A percentile compares a stretch with the other conserved stretches of the same genome.
These are phyloP conservation scores for Psylliodes chrysocephalus DNA, from an alignment of 2,888 invertebrate species.

Conservation along the genomic window DNA sequence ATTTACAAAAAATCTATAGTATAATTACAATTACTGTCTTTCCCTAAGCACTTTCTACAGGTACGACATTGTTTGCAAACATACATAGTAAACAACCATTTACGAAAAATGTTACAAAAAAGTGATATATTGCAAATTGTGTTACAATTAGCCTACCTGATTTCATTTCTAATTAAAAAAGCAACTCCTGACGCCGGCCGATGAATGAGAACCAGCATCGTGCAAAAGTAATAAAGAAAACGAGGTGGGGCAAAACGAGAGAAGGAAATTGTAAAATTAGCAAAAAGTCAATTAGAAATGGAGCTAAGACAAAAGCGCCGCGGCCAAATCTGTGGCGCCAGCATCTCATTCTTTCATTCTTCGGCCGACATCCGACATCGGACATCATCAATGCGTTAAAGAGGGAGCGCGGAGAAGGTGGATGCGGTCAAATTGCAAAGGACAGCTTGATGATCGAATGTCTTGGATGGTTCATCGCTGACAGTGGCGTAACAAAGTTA, in stretches of 20 bases:
- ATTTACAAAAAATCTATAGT: no score
- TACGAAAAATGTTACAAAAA: no score
- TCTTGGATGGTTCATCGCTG: constrained; percentile 21
- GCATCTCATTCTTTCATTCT: constrained; percentile 26
- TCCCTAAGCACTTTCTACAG: no score
- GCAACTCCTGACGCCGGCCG: neutral
- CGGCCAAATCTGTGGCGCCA: constrained; percentile 50
- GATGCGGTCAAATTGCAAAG: constrained; percentile 38
- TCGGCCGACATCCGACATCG: no score
- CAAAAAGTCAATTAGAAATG: constrained; percentile 52
- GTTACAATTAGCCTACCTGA: neutral
- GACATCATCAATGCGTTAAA: constrained; percentile 31
- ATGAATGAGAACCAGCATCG: neutral
- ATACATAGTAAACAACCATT: no score
- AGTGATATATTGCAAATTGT: no score
- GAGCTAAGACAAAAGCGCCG: constrained; percentile 50
- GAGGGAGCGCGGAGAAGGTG: constrained; percentile 10
- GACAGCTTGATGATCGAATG: constrained; percentile 29
- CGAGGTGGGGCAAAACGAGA: constrained; percentile 27
- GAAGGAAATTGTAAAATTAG: constrained; percentile 49
- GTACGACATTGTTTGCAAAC: no score
- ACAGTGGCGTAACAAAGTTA: neutral
- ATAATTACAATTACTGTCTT: no score
- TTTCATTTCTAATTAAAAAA: constrained; percentile 10
- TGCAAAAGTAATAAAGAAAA: constrained; percentile 35